A percentile compares a stretch with the other conserved stretches of the same genome.
Conservation (phyloP, 2,113 vertebrate genomes). For the Misgurnus anguillicaudatus region DNA sequence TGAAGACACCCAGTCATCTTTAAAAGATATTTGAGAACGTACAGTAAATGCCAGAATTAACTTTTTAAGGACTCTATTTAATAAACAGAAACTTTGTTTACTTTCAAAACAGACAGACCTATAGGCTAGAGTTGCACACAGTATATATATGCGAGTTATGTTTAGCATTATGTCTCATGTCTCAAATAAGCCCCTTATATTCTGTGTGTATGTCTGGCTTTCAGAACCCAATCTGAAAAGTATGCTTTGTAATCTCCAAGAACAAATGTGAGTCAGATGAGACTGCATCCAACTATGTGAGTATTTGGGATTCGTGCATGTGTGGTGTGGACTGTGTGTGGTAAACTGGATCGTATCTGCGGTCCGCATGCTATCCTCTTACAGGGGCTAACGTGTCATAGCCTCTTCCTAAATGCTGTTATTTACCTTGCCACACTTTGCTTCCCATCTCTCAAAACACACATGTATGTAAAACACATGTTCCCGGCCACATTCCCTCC, state of each 20-base stretch:
- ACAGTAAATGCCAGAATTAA: no score
- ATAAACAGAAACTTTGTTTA: neutral
- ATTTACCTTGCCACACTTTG: constrained; percentile 46
- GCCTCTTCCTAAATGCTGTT: constrained; percentile 34
- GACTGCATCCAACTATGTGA: neutral
- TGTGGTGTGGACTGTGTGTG: constrained; percentile 13
- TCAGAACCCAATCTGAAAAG: constrained; percentile 1
- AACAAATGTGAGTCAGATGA: neutral
- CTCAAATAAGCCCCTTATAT: constrained; percentile 16
- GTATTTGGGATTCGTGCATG: constrained; percentile 4
- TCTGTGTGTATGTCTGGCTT: constrained; percentile 9
- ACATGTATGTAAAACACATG: constrained; percentile 27
- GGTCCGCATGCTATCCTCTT: constrained; percentile 22
- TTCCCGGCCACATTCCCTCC: constrained; percentile 5
- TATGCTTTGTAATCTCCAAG: constrained; percentile 16
- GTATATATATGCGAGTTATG: neutral
- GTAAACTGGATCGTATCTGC: neutral
- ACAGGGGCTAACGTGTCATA: constrained; percentile 39
- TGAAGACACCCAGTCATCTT: no score
- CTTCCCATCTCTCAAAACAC: constrained; percentile 9
- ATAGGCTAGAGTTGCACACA: neutral
- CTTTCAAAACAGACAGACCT: neutral
- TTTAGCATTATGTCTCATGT: constrained; percentile 13
- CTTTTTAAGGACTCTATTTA: neutral
- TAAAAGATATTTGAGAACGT: no score